Evolutionary conservation across 2,113 vertebrate genomes (phyloP).

Genomic region (Potamarius usumacintae): DNA sequence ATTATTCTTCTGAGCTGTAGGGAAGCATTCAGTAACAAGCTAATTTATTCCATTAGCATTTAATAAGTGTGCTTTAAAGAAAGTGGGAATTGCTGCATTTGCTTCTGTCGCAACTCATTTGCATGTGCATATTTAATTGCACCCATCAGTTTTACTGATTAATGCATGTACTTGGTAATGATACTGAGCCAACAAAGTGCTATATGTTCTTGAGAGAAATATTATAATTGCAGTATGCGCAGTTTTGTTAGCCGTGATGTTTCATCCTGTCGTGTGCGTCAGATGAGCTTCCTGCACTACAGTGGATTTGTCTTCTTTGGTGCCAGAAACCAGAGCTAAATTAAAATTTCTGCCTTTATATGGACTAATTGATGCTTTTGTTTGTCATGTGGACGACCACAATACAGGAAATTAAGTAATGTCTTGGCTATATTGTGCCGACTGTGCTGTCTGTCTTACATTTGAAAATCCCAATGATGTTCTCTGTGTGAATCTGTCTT

Average conservation of each 20-base stretch:
- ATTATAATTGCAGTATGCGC: not conserved
- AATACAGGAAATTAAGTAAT: not conserved
- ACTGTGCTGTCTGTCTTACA: not conserved
- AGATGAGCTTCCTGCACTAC: not conserved
- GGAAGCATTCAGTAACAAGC: not conserved
- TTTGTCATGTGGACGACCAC: not conserved
- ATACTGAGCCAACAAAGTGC: not conserved
- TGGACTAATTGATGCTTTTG: not conserved
- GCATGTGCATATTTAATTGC: conserved; percentile 27
- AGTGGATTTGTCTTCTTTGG: not conserved
- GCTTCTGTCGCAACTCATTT: conserved; percentile 3
- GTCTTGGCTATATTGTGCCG: not conserved
- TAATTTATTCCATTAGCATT: conserved; percentile 48
- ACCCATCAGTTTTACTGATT: not conserved
- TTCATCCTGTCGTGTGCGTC: not conserved
- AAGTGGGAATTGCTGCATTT: conserved; percentile 34
- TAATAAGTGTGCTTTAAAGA: conserved; percentile 41
- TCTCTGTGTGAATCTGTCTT: not conserved
- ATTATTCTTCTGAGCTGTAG: conserved; percentile 42
- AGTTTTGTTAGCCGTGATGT: not conserved
- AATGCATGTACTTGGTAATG: conserved; percentile 13
- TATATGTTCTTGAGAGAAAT: conserved; percentile 5
- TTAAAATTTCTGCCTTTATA: not conserved
- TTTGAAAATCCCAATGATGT: not conserved
- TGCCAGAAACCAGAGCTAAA: not conserved